Evolutionary conservation across 1,140 invertebrate genomes (phyloP).

Genomic region (Heliconius nattereri): DNA sequence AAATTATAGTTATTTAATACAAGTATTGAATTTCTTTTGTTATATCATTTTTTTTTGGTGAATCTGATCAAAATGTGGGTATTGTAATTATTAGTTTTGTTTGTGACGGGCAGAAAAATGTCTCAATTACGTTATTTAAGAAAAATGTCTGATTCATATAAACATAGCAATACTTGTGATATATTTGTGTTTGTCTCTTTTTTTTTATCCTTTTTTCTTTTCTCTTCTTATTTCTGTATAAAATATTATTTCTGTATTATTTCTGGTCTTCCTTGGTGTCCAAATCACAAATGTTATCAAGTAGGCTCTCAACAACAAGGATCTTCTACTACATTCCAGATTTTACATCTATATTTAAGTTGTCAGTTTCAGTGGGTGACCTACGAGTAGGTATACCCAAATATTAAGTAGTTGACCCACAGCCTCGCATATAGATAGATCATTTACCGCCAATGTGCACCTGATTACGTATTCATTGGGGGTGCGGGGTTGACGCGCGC

Average conservation of each 20-base stretch:
- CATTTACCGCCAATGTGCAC: slow-evolving; percentile 48
- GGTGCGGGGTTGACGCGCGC: neutral
- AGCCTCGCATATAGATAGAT: slow-evolving; percentile 56
- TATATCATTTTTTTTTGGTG: slow-evolving; percentile 57
- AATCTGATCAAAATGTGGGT: slow-evolving; percentile 68
- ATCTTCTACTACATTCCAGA: neutral
- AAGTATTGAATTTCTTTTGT: slow-evolving; percentile 65
- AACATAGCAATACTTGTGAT: neutral
- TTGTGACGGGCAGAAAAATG: neutral
- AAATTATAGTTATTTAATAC: slow-evolving; percentile 79
- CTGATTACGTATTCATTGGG: slow-evolving; percentile 68
- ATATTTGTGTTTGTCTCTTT: too few species aligned
- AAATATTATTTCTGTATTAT: too few species aligned
- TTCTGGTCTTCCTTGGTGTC: too few species aligned
- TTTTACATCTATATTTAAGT: neutral
- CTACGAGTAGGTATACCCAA: slow-evolving; percentile 41
- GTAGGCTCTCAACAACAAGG: too few species aligned
- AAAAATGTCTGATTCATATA: neutral
- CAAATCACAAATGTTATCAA: too few species aligned
- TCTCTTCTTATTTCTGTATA: too few species aligned
- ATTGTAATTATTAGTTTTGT: slow-evolving; percentile 74
- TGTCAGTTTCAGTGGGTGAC: neutral
- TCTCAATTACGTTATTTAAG: neutral
- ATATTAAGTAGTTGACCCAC: slow-evolving; percentile 56
- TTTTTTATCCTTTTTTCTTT: too few species aligned